These are phyloP conservation scores for Lutraria rhynchaena DNA, from an alignment of 1,140 invertebrate species.

Conservation along the genomic window DNA sequence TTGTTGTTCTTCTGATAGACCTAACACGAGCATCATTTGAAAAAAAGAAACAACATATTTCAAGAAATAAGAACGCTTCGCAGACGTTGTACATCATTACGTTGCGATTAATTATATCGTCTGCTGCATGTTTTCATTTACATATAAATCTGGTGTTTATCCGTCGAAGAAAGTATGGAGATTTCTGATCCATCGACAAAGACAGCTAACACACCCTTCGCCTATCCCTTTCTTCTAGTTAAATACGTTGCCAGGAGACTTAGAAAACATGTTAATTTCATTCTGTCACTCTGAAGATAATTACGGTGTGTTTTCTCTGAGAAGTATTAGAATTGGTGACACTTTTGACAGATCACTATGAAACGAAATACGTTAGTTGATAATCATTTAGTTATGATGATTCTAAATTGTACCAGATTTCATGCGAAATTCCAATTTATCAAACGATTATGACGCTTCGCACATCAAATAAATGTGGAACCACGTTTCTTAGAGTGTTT, in stretches of 20 bases:
- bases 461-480: constrained; percentile 19
- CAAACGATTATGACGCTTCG: constrained; percentile 43
- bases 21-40: no score
- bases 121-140: no score
- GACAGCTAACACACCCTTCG: neutral
- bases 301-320: constrained; percentile 43
- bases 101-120: no score
- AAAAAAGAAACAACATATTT: no score
- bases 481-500: neutral
- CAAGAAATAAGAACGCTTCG: no score
- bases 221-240: constrained; percentile 14
- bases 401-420: constrained; percentile 17
- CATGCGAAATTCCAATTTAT: constrained; percentile 45
- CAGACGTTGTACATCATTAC: no score
- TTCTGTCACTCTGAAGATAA: constrained; percentile 43
- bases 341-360: constrained; percentile 56
- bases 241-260: neutral
- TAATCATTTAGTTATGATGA: constrained; percentile 28
- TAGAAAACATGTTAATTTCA: constrained; percentile 51
- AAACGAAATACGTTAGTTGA: constrained; percentile 52
- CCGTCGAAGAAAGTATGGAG: no score
- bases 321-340: constrained; percentile 41
- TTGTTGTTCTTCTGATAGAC: no score
- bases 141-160: no score
- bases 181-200: no score